Evolutionary conservation across 64 coral and sea anemone genomes (phyloP), one percentile per base, ranked within the genome.

Genomic region (Actinia tenebrosa): DNA sequence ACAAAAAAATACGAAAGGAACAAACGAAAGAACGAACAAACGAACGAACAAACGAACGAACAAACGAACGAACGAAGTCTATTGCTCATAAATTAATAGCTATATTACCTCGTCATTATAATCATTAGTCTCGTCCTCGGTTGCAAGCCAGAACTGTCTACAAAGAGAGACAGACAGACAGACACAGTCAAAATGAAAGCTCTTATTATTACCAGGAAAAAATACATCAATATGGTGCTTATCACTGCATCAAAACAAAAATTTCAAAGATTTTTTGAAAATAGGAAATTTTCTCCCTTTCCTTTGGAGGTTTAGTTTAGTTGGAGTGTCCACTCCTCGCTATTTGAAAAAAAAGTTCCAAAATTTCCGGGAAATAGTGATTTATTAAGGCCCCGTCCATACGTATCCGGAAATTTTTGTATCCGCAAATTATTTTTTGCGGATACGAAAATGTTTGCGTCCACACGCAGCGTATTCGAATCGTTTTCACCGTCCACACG

Each of bases 81-180:
- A 37, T 37, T 37, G 30, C 30, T 37, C 30, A 37, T 37, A 37
- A 37, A 37, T 37, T 37, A 75, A 30, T 75, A 42, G n/a, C 13
- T 37, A 11, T 47, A 46, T 14, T 85, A 94, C 93, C 93, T 94
- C 93, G n/a, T 91, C 89, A 46, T 45, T 56, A 10, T 80, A 90
- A 55, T 54, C 87, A n/a, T 90, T 89, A 26, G 87, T 30, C 45
- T 94, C 93, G 46, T 55, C 60, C 80, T 94, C 93, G 20, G 79
- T 84, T 45, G 89, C 83, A 0, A 98, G 83, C 95, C 95, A 98
- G 43, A 98, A 98, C 23, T 92, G 86, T 71, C 95, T 98, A 44
- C 20, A 86, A n/a, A 61, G 6, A n/a, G 59, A 71, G 16, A 42
- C 46, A 75, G 13, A 66, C 22, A 42, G 42, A 75, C 69, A 75